Base-by-base conservation (phyloP, 1,140 invertebrate genomes). In the Agraylea sexmaculata region DNA sequence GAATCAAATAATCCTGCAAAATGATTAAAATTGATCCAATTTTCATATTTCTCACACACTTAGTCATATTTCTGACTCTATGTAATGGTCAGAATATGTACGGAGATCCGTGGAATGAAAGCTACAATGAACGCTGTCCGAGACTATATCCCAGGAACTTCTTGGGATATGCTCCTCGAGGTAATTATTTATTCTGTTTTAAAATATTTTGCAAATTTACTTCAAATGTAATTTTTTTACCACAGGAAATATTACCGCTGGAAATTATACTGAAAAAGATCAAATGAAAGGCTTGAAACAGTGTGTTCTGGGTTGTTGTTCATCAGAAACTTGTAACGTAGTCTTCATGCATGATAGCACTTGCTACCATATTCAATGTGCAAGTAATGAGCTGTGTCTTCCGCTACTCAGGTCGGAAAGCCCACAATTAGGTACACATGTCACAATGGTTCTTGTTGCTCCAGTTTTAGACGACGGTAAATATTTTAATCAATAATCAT, bases 361-460 rank as follows among this genome's bases (percentile, higher is more conserved):
- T 34, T 90, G 86, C 57, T 90, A 74, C 54, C 79, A 82, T 62
- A 71, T 85, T 8, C 68, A 74, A 40, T 87, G 84, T 60, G 63
- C 62, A 17, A 77, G 61, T 53, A 74, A 80, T 56, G 73, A 81
- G 52, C 55, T 74, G 28, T 88, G 84, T 52, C 44, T 77, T 47
- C 80, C 82, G 38, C 58, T 80, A 13, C 61, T 67, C 29, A 66
- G 71, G 47, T 50, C 63, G 13, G 72, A 75, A 37, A 60, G 70
- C 23, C 53, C 61, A 10, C 70, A 70, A 40, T 60, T 62, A 45
- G 59, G 69, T 4, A 58, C 63, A 15, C 73, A 77, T 64, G 71
- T 83, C 4, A 74, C 68, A 36, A 83, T 88, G 80, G 75, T 87
- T 11, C 56, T 86, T 32, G 78, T 87, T 1, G 77, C 75, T 58